Base-by-base conservation (phyloP, 2,113 vertebrate genomes). In the Leucosticte australis region DNA sequence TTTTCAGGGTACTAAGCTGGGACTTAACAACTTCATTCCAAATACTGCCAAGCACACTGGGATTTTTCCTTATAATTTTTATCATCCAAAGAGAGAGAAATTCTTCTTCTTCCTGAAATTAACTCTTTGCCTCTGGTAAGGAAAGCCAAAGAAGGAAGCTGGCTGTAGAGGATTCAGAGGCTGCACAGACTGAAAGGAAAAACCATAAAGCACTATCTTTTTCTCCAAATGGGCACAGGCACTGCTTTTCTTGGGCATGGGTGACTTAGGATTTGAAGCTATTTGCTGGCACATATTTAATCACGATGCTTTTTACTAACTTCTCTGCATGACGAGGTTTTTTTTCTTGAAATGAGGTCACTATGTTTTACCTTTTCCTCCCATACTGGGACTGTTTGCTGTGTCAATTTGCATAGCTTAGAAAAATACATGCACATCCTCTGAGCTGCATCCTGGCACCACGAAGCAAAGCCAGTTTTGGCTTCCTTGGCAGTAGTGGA, bases 341-440 rank as follows among this genome's bases (percentile, higher is more conserved):
- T 84, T 87, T 94, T 84, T 80, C 44, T 75, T 85, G 85, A 95
- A 94, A 96, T 74, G 84, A 87, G 83, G 87, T 95, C 91, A 95
- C 55, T 77, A 18, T 39, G 33, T 92, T 97, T 95, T 93, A 94
- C 91, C 89, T 95, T 96, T 81, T 92, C 67, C 86, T 94, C 33
- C 52, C 67, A 67, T 73, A 59, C 75, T 74, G 49, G 37, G 74
- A 80, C 69, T 93, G 83, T 96, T 96, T 94, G 69, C 87, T 90
- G 17, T 94, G 92, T 95, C 74, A 91, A 35, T 91, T 78, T 47
- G 8, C 8, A 2, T 50, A 87, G 74, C 59, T 75, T 92, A 89
- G 39, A 86, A 94, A 95, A 96, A 96, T 39, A 83, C 4, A 64
- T 59, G 87, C 46, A 90, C 53, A 75, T 86, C 71, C 88, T 94